phyloP scores from a whole-genome alignment of 2,888 invertebrate genomes.

The Iselma pallidipennis region DNA sequence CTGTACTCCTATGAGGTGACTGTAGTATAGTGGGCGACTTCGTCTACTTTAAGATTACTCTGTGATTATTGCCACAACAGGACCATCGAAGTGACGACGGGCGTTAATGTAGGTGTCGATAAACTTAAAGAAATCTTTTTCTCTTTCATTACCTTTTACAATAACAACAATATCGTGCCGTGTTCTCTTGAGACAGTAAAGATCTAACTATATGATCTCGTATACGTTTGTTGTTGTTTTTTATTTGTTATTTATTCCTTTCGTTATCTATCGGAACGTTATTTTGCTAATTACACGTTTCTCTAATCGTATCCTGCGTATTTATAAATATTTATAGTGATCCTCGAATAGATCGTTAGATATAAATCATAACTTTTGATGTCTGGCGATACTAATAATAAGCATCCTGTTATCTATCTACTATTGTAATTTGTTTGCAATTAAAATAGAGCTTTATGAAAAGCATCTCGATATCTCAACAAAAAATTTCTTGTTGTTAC shows the following conservation, averaged over 20 bases:
- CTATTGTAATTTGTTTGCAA: constrained; percentile 1
- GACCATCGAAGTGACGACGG: background rate
- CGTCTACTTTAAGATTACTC: background rate
- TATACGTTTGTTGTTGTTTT: no score
- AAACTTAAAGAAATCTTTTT: background rate
- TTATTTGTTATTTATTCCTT: no score
- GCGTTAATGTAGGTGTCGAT: background rate
- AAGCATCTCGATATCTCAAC: background rate
- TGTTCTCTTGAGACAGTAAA: background rate
- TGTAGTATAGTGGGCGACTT: background rate
- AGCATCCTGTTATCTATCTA: background rate
- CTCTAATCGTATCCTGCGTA: background rate
- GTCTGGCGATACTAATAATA: background rate
- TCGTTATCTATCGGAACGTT: background rate
- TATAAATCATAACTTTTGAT: background rate
- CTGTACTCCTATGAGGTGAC: background rate
- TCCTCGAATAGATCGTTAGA: background rate
- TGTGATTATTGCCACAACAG: background rate
- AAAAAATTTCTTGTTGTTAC: background rate
- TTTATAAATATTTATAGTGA: background rate
- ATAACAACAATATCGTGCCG: background rate
- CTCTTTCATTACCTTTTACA: background rate
- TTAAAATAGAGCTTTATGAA: background rate
- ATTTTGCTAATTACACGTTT: constrained; percentile 1
- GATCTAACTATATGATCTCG: background rate